Conservation (phyloP, 2,888 invertebrate genomes). For the Dasypogon diadema region DNA sequence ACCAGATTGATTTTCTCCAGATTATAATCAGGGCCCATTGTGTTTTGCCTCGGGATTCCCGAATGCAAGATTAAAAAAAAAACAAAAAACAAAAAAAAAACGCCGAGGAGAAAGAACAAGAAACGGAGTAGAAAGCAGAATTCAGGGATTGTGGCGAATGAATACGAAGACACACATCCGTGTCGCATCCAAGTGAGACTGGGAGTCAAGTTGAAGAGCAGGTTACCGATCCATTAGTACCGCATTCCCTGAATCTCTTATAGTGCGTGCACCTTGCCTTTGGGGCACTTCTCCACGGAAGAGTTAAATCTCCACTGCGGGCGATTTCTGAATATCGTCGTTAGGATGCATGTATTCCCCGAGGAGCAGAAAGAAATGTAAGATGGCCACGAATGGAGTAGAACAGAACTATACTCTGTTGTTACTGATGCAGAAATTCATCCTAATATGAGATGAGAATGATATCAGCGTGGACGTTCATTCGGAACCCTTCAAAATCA, state of each 20-base stretch:
- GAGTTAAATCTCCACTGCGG: background rate
- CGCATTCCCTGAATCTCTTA: conserved; percentile 47
- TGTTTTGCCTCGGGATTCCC: background rate
- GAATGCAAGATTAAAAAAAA: too few species aligned
- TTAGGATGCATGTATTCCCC: too few species aligned
- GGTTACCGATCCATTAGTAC: conserved; percentile 50
- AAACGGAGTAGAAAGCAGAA: background rate
- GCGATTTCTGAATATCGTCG: background rate
- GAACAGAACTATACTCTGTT: background rate
- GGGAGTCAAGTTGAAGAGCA: conserved; percentile 20
- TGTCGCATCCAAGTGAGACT: background rate
- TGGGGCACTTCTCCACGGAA: background rate
- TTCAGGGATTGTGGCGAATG: conserved; percentile 7
- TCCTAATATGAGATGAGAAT: too few species aligned
- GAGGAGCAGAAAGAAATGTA: background rate
- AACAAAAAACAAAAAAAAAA: background rate
- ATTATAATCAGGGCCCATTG: conserved; percentile 14
- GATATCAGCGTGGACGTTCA: conserved; percentile 1
- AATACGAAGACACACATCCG: conserved; percentile 25
- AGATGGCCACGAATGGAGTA: conserved; percentile 11
- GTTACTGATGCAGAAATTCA: conserved; percentile 13
- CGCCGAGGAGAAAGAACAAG: background rate
- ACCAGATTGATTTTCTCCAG: background rate
- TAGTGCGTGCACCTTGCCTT: conserved; percentile 47
- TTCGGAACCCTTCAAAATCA: background rate